These are phyloP conservation scores for Aurelia coerulea DNA, from an alignment of 30 jellyfish, hydroid and myxozoan species.

Conservation along the genomic window DNA sequence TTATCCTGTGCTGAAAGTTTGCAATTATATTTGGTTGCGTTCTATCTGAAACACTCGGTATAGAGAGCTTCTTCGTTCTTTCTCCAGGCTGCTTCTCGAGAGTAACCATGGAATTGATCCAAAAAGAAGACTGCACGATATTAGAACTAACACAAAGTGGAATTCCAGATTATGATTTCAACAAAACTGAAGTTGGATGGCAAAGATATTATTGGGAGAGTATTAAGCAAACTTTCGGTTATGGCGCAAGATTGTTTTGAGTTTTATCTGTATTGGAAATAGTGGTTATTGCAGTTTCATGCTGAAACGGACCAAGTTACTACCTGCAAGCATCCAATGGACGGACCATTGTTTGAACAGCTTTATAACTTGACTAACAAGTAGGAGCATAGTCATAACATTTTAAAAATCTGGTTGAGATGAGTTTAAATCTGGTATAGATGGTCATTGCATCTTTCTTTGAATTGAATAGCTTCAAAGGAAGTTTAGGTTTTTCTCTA, in stretches of 20 bases:
- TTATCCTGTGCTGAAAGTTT: no score
- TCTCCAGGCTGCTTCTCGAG: slow-evolving; percentile 69
- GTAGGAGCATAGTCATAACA: no score
- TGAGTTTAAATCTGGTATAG: no score
- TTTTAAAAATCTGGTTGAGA: no score
- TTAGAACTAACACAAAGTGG: slow-evolving; percentile 88
- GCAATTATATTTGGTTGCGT: no score
- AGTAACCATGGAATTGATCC: slow-evolving; percentile 80
- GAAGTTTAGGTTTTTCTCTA: no score
- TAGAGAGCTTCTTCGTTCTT: no score
- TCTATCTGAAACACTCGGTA: no score
- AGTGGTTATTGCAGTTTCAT: no score
- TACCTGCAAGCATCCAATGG: not conserved
- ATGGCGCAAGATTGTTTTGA: slow-evolving; percentile 85
- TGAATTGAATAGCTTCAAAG: no score
- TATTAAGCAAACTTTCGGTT: slow-evolving; percentile 92
- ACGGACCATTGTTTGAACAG: not conserved
- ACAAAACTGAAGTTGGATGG: slow-evolving; percentile 94
- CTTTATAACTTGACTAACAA: not conserved
- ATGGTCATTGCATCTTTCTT: no score
- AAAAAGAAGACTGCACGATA: slow-evolving; percentile 83
- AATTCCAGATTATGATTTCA: slow-evolving; percentile 91
- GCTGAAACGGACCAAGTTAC: no score
- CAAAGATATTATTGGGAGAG: slow-evolving; percentile 92
- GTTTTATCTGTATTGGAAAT: not conserved